These are phyloP conservation scores for Orthosia incerta DNA, from an alignment of 2,888 invertebrate species.

Conservation along the genomic window DNA sequence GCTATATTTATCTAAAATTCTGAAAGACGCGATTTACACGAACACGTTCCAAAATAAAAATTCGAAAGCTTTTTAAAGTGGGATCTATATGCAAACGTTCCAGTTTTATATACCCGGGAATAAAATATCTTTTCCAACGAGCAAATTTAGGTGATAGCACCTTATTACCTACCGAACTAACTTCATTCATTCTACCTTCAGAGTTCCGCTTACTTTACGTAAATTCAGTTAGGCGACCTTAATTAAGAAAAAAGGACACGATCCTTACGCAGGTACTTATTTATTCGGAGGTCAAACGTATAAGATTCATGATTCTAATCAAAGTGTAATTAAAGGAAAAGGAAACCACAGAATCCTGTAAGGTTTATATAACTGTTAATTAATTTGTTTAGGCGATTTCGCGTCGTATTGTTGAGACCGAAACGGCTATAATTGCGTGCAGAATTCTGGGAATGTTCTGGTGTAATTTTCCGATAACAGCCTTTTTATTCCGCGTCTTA, in stretches of 20 bases:
- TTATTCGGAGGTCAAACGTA: conserved; percentile 67
- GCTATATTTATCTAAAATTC: conserved; percentile 30
- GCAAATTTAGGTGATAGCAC: conserved; percentile 39
- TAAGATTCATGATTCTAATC: conserved; percentile 68
- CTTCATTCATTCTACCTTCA: conserved; percentile 60
- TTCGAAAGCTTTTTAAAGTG: conserved; percentile 47
- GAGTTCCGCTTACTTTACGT: conserved; percentile 59
- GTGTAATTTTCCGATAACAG: conserved; percentile 59
- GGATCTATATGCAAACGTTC: conserved; percentile 37
- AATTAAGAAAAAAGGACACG: conserved; percentile 71
- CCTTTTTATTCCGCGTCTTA: conserved; percentile 48
- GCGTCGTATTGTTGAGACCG: conserved; percentile 23
- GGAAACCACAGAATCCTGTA: conserved; percentile 60
- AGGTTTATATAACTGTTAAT: conserved; percentile 60
- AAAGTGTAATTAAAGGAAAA: conserved; percentile 68
- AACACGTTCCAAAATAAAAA: conserved; percentile 41
- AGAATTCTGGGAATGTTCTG: conserved; percentile 22
- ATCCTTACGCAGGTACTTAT: conserved; percentile 65
- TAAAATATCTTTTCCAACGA: conserved; percentile 37
- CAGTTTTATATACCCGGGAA: conserved; percentile 16
- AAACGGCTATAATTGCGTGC: conserved; percentile 45
- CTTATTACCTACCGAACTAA: conserved; percentile 61
- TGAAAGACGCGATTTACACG: conserved; percentile 28
- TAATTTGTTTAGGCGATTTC: conserved; percentile 50
- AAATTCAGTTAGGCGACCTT: conserved; percentile 69